Evolutionary conservation across 2,888 invertebrate genomes (phyloP), one percentile per base, ranked within the genome.

Genomic region (Caenorhabditis japonica): DNA sequence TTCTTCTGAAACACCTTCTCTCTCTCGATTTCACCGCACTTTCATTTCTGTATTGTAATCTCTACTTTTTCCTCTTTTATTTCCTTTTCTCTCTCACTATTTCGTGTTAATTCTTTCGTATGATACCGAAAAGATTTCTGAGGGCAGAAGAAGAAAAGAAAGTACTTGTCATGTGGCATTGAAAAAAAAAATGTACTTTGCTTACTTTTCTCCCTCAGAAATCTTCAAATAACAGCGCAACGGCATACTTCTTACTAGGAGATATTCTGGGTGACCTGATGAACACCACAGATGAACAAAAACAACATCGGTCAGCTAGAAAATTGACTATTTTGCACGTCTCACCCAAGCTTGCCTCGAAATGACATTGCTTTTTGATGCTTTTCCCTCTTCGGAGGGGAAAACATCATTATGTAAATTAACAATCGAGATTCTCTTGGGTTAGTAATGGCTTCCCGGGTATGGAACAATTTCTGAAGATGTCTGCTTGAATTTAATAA

Each of bases 401-500:
- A 12, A 10, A 30, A 23, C 17, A 38, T 7, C 7, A 19, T 8
- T 4, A 39, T 8, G 13, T 23, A 10, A 41, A 53, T 49, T 39
- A 41, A 23, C 46, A 34, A 30, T 34, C n/a, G 59, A 68, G 69
- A 73, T 53, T 66, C 34, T 73, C 75, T 77, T 73, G 73, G 66
- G 72, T 56, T 23, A 58, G 77, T 72, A 70, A 61, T 55, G 49
- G 78, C 78, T 78, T 76, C 78, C 75, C 78, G 78, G 78, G 78
- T 78, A 75, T 75, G 78, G 78, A 76, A 75, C 75, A 55, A 13
- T 68, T 61, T 56, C 46, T 62, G 76, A 76, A 76, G 75, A 75
- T 77, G 77, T 77, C 75, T 41, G 64, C 27, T 55, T 52, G 38
- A 33, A 19, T 39, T 39, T n/a, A 39, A 34, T 19, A 66, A 66